Evolutionary conservation across 2,797 vertebrate species (phyloP).

Genomic region (Coendou prehensilis): DNA sequence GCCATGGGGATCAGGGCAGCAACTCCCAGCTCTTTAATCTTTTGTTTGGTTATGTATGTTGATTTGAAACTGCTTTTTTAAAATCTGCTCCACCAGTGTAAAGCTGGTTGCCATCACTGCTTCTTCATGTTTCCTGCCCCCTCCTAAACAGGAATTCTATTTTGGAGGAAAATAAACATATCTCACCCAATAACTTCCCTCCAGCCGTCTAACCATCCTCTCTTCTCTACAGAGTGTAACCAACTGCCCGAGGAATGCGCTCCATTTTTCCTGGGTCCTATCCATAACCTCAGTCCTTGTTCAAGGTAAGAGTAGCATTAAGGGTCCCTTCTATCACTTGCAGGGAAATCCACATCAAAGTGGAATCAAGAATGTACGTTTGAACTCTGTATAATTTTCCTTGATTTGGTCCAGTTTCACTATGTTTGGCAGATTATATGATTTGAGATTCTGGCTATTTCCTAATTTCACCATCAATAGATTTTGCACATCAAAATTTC

Average conservation of each 20-base stretch:
- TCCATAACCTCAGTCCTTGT: neutral
- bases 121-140: neutral
- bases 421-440: neutral
- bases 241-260: neutral
- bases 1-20: neutral
- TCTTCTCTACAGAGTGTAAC: neutral
- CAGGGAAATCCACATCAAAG: neutral
- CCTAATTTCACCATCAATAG: neutral
- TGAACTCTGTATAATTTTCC: neutral
- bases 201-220: constrained; percentile 14
- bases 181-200: constrained; percentile 15
- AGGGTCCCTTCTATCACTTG: neutral
- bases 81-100: neutral
- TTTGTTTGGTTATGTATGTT: neutral
- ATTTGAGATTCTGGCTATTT: neutral
- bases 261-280: neutral
- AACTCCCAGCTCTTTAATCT: neutral
- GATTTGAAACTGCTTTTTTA: neutral
- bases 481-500: constrained; percentile 38
- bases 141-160: constrained; percentile 22
- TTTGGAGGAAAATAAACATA: neutral
- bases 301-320: neutral
- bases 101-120: neutral
- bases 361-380: neutral
- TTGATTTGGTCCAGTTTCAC: neutral